These are phyloP conservation scores for Irena cyanogastra DNA, from an alignment of 2,113 vertebrate genomes.

Conservation along the genomic window DNA sequence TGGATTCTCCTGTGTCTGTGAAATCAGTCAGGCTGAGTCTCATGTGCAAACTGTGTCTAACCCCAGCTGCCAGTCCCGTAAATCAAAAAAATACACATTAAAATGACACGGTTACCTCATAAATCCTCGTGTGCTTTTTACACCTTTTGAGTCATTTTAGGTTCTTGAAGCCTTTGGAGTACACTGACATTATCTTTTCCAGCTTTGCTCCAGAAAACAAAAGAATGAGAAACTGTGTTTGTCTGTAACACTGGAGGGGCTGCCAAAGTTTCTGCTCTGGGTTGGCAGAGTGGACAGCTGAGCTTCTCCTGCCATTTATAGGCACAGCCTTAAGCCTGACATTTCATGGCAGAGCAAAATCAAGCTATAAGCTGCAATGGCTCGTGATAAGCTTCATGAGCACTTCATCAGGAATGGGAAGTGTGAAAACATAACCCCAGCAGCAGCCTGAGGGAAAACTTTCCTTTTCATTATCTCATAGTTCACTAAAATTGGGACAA, in stretches of 20 bases:
- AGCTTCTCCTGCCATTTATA: neutral
- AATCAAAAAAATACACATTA: neutral
- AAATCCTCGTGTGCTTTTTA: neutral
- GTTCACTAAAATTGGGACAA: neutral
- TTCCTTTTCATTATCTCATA: neutral
- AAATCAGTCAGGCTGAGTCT: neutral
- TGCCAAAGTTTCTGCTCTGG: neutral
- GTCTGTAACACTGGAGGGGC: neutral
- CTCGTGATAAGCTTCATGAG: neutral
- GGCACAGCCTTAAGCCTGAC: neutral
- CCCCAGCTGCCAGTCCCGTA: neutral
- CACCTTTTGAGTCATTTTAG: neutral
- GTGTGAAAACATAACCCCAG: neutral
- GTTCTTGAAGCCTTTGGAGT: neutral
- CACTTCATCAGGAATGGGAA: neutral
- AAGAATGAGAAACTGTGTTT: neutral
- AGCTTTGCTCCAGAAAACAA: neutral
- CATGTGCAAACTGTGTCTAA: neutral
- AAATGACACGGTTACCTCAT: neutral
- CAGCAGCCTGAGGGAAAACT: neutral
- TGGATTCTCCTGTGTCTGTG: neutral
- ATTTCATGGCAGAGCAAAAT: neutral
- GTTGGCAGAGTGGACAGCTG: neutral
- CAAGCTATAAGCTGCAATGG: neutral
- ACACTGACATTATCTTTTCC: neutral